phyloP scores from a whole-genome alignment of 2,113 vertebrate genomes.

The Tichodroma muraria region DNA sequence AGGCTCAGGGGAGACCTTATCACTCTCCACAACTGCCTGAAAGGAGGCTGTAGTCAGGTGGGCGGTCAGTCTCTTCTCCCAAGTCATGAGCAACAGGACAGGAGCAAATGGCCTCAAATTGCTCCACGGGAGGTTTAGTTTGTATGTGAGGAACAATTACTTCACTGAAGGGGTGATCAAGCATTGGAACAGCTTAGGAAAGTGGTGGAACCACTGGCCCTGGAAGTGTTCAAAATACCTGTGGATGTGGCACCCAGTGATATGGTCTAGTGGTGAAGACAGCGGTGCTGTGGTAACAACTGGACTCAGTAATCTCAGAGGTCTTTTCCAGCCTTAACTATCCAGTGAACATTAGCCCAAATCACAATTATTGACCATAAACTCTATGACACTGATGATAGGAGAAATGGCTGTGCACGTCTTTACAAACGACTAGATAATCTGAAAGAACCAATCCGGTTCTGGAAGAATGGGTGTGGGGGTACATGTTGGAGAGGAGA shows the following conservation, averaged over 20 bases:
- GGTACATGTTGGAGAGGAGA: background rate
- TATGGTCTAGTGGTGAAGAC: background rate
- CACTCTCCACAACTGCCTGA: background rate
- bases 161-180: background rate
- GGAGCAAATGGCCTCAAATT: background rate
- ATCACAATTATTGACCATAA: background rate
- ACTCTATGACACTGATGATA: rapidly evolving
- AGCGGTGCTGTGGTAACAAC: background rate
- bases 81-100: background rate
- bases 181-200: background rate
- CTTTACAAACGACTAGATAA: background rate
- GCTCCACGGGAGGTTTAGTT: background rate
- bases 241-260: background rate
- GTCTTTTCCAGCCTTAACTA: background rate
- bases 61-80: background rate
- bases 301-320: background rate
- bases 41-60: background rate
- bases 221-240: background rate
- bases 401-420: background rate
- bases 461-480: background rate
- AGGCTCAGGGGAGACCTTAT: background rate
- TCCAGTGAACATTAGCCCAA: background rate
- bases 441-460: background rate
- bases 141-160: background rate
- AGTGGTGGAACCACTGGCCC: background rate